Evolutionary conservation across 2,113 vertebrate species (phyloP).

Genomic region (Campylomormyrus numenius): DNA sequence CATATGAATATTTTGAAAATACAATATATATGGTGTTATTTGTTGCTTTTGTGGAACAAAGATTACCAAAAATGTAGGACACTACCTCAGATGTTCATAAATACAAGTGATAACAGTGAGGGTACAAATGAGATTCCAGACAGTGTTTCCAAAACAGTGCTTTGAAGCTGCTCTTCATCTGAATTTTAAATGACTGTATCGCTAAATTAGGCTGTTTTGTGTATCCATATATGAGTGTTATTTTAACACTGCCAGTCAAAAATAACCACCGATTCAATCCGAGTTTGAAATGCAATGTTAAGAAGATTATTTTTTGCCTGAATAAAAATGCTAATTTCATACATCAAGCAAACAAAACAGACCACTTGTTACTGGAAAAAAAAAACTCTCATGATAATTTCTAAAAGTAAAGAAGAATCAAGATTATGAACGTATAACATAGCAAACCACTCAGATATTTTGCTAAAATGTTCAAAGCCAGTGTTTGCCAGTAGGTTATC

Average conservation of each 20-base stretch:
- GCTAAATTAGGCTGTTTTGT: constrained; percentile 5
- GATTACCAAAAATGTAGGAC: not conserved
- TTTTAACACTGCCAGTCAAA: not conserved
- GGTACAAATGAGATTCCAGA: not conserved
- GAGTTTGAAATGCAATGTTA: not conserved
- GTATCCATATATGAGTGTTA: not conserved
- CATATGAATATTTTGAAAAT: not conserved
- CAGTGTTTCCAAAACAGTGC: not conserved
- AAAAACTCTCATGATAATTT: not conserved
- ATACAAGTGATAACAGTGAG: not conserved
- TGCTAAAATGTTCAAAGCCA: not conserved
- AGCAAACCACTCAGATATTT: not conserved
- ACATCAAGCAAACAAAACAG: not conserved
- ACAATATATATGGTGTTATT: not conserved
- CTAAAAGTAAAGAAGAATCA: not conserved
- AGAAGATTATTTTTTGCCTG: not conserved
- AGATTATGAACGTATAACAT: not conserved
- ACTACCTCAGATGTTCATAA: not conserved
- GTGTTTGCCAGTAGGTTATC: not conserved
- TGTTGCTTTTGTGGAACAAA: not conserved
- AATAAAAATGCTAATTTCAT: not conserved
- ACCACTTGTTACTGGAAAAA: not conserved
- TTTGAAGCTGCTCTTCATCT: not conserved
- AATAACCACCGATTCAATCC: not conserved
- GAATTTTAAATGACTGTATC: constrained; percentile 1